Base-by-base conservation (phyloP, 2,797 vertebrate genomes). In the Diceros bicornis region DNA sequence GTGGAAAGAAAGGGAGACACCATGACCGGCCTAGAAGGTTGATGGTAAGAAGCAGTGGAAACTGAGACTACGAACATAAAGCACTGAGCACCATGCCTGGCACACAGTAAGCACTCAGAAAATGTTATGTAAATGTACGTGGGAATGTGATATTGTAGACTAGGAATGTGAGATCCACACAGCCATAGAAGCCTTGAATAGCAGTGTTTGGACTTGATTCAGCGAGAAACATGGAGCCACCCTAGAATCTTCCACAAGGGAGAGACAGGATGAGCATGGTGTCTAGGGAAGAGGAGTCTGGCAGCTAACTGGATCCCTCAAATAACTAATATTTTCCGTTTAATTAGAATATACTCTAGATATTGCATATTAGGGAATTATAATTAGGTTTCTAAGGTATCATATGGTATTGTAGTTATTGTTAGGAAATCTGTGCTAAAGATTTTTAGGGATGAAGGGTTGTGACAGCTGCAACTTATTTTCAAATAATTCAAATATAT, bases 401-500 rank as follows among this genome's bases (percentile, higher is more conserved):
- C 82, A 86, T 61, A 55, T 17, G 4, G 10, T 34, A 79, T 78
- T 74, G 4, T 68, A 47, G 20, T 89, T 96, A 81, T 88, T 96
- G 74, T 81, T 64, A 78, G n/a, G 17, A 91, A 89, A 83, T 84
- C 1, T 21, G 27, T 37, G 37, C 50, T 57, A 44, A 84, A 47
- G 16, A 75, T 21, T 77, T 78, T 82, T 82, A 91, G 44, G 10
- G 47, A 83, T 89, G 25, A 91, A 85, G 62, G 2, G 1, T 44
- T 78, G 13, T 78, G 52, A 78, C 20, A 94, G 9, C 16, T 89
- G 27, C 8, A 57, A 55, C 13, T 50, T 96, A 79, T 86, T 93
- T 95, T 94, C 50, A 97, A 79, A 64, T 77, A 88, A n/a, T 77
- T 86, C 32, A 86, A 2, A 29, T 41, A 3, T 74, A 86, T 68